These are phyloP conservation scores for Mus pahari DNA, from an alignment of 2,113 vertebrate species.

Conservation along the genomic window DNA sequence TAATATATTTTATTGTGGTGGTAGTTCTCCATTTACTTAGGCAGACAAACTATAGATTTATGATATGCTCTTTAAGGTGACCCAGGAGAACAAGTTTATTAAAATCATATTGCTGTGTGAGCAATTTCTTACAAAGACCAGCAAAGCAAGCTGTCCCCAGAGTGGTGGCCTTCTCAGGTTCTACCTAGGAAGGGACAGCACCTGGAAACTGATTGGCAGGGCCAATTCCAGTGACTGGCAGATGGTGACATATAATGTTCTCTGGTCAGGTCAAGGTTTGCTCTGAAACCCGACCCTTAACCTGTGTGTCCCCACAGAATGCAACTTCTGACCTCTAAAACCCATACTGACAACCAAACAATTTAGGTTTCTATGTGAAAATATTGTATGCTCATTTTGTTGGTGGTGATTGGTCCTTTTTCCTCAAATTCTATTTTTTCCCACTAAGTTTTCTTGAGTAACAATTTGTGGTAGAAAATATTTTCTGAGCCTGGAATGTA, in stretches of 20 bases:
- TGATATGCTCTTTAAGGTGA: neutral
- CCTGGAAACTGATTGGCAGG: neutral
- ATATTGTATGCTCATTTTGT: neutral
- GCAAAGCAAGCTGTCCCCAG: neutral
- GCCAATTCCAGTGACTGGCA: neutral
- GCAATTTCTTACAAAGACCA: neutral
- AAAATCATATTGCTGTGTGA: neutral
- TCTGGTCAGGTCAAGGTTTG: neutral
- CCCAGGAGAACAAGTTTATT: neutral
- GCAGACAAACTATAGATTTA: neutral
- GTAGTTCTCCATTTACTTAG: neutral
- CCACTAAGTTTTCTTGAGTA: neutral
- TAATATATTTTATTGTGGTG: neutral
- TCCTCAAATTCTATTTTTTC: neutral
- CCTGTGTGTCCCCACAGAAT: fast-evolving
- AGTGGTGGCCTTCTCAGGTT: neutral
- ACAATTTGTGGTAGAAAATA: neutral
- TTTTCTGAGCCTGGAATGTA: neutral
- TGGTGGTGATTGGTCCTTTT: neutral
- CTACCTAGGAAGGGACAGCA: neutral
- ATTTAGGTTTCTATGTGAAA: neutral
- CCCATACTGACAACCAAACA: neutral
- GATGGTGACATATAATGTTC: neutral
- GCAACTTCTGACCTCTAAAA: neutral
- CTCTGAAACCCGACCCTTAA: neutral